These are phyloP conservation scores for Chrysolophus pictus DNA, from an alignment of 2,797 vertebrate genomes.

Conservation along the genomic window DNA sequence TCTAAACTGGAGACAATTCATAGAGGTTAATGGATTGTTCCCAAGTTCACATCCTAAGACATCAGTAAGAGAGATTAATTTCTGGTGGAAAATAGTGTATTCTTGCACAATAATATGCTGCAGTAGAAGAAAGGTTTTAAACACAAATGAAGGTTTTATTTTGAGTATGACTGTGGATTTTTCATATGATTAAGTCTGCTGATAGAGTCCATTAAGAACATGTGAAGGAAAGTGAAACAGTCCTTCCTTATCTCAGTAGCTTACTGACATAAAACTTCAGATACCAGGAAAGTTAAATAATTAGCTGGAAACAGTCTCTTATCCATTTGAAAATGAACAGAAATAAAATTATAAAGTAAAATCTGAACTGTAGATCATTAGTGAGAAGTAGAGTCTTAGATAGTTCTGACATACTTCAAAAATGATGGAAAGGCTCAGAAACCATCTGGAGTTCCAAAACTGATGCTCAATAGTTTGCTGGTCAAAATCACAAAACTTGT, in stretches of 20 bases:
- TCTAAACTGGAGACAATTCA: neutral
- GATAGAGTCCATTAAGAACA: neutral
- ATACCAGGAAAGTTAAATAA: neutral
- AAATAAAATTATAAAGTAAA: neutral
- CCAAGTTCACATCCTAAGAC: neutral
- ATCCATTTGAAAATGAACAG: neutral
- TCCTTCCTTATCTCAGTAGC: neutral
- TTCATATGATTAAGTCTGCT: neutral
- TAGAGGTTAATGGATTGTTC: neutral
- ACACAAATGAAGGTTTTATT: neutral
- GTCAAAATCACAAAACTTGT: neutral
- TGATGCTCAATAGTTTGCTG: neutral
- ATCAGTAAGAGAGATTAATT: neutral
- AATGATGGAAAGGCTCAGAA: neutral
- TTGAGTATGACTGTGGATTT: neutral
- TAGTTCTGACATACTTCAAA: neutral
- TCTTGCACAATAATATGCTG: neutral
- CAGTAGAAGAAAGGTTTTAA: neutral
- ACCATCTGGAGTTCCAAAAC: neutral
- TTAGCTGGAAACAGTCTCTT: neutral
- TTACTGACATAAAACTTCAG: neutral
- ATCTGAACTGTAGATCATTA: neutral
- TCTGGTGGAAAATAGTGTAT: neutral
- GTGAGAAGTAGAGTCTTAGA: neutral
- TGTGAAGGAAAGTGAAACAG: neutral